phyloP scores from a whole-genome alignment of 2,888 invertebrate species.

The Rhingia campestris region DNA sequence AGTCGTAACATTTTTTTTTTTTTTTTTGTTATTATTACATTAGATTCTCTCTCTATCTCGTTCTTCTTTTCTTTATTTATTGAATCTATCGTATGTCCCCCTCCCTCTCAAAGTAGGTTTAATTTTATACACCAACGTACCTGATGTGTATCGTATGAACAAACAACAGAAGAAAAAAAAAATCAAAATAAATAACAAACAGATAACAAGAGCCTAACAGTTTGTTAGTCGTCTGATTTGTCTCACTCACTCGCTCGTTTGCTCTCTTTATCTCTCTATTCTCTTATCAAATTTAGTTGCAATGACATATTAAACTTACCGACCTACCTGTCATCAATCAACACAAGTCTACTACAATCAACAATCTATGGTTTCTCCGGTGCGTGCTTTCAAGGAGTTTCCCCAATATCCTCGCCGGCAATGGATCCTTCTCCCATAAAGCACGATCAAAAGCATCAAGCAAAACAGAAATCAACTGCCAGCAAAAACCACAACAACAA shows the following conservation, averaged over 20 bases:
- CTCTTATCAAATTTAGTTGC: not conserved
- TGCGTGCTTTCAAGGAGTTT: not conserved
- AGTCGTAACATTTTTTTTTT: not conserved
- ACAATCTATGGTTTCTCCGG: slow-evolving; percentile 5
- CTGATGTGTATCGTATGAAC: not conserved
- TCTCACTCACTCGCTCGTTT: not conserved
- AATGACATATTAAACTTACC: not conserved
- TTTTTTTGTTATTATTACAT: slow-evolving; percentile 1
- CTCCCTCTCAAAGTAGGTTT: not conserved
- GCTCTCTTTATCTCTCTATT: not conserved
- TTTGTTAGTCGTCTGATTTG: not conserved
- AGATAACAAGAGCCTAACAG: not conserved
- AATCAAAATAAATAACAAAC: not conserved
- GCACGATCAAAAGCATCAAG: not conserved
- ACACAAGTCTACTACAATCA: slow-evolving; percentile 34
- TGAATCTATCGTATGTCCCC: not conserved
- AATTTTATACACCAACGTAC: slow-evolving; percentile 15
- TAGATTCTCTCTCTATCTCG: not conserved
- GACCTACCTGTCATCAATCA: slow-evolving; percentile 8
- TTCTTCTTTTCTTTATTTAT: slow-evolving; percentile 12
- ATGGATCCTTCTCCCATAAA: slow-evolving; percentile 27
- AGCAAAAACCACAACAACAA: not conserved
- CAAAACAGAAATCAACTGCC: not conserved
- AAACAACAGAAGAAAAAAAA: not conserved
- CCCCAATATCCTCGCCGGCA: not conserved